These are phyloP conservation scores for Agriopis leucophaearia DNA, from an alignment of 2,888 invertebrate species.

Conservation along the genomic window DNA sequence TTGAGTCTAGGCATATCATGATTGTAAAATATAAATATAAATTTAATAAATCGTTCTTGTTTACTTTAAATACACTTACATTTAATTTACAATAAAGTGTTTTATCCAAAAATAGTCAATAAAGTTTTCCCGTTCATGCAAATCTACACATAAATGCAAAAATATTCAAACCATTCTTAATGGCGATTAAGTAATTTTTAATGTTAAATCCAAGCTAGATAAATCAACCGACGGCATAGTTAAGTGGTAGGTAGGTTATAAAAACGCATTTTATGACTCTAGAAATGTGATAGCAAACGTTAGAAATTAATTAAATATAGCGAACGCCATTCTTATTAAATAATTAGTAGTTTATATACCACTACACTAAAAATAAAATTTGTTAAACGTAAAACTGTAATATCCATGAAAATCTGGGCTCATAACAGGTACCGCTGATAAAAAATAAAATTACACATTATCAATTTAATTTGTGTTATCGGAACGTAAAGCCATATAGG, in stretches of 20 bases:
- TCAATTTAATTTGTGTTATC: constrained; percentile 10
- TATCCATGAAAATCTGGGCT: constrained; percentile 7
- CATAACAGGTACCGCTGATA: constrained; percentile 5
- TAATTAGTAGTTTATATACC: constrained; percentile 20
- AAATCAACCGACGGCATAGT: constrained; percentile 37
- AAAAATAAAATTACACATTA: constrained; percentile 1
- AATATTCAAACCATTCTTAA: constrained; percentile 24
- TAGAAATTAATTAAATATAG: constrained; percentile 23
- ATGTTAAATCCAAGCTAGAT: constrained; percentile 16
- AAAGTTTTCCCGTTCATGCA: background rate
- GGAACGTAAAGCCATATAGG: background rate
- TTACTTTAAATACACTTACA: background rate
- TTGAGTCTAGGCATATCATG: background rate
- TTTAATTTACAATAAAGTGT: background rate
- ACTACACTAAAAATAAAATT: background rate
- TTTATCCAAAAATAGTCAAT: background rate
- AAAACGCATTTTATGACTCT: constrained; percentile 37
- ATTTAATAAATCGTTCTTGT: background rate
- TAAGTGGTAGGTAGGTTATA: constrained; percentile 33
- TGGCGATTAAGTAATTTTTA: constrained; percentile 25
- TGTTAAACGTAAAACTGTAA: background rate
- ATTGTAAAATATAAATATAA: background rate
- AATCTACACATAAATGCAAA: constrained; percentile 19
- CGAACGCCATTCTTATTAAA: constrained; percentile 18
- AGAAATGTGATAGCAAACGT: constrained; percentile 28